Evolutionary conservation across 2,888 invertebrate genomes (phyloP), one percentile per base, ranked within the genome.

Genomic region (Tholera decimalis): DNA sequence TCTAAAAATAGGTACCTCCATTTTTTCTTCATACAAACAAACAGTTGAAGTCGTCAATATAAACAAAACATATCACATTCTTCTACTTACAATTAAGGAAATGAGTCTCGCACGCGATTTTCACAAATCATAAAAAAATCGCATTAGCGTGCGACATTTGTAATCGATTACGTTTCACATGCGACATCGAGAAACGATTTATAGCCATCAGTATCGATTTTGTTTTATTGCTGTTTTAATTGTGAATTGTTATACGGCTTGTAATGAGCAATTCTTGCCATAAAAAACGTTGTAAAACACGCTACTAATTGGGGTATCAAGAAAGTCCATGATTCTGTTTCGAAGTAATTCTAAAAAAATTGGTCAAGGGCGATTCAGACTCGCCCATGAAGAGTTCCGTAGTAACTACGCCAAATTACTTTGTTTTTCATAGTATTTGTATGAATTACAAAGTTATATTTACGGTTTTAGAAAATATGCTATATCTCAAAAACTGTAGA

Each of bases 141-240:
- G 15, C 43, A 61, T 64, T 58, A 51, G 79, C 79, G 58, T 79
- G 79, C 61, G 59, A 65, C 49, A 59, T 76, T 68, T 26, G 20
- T 72, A 59, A 77, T 55, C 58, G 58, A 59, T 63, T 58, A 51
- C 50, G 63, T 72, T 77, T 59, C 73, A 39, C 79, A 61, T 65
- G 68, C 79, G 62, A 78, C 57, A 73, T 73, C 47, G 50, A 73
- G 49, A 33, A 54, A 55, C 58, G 74, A 67, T 74, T 73, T 28
- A 61, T 54, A n/a, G 72, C 43, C 35, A 53, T 59, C 69, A 30
- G 49, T 20, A 71, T 73, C 46, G 72, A 70, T 53, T 76, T 61
- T 53, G 22, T 59, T 72, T 58, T 49, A 75, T 54, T 54, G 49
- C 33, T 37, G 26, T 50, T 75, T 75, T 76, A 70, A 72, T 60